These are phyloP conservation scores for Scaptomyza reducta DNA, from an alignment of 2,888 invertebrate species.

Conservation along the genomic window DNA sequence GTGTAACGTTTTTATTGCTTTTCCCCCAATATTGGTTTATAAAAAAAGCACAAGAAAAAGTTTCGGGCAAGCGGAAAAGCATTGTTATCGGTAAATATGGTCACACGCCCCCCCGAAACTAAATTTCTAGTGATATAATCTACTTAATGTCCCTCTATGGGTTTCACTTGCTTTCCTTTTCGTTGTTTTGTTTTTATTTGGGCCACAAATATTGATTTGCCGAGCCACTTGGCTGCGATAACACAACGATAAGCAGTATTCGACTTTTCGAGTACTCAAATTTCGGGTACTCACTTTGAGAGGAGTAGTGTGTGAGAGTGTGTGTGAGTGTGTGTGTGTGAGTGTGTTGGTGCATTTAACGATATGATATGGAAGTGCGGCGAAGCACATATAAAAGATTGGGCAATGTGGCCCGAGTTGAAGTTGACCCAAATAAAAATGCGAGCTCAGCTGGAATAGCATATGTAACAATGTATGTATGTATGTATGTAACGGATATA, in stretches of 20 bases:
- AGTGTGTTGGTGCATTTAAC: conserved; percentile 65
- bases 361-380: conserved; percentile 68
- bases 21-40: conserved; percentile 7
- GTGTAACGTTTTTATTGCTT: conserved; percentile 2
- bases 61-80: background rate
- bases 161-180: conserved; percentile 20
- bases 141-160: conserved; percentile 35
- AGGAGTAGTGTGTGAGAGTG: background rate
- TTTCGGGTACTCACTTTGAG: conserved; percentile 31
- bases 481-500: conserved; percentile 4
- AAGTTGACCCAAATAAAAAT: conserved; percentile 56
- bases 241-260: conserved; percentile 47
- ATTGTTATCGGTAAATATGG: conserved; percentile 54
- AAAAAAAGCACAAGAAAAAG: conserved; percentile 27
- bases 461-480: background rate
- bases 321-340: conserved; percentile 4
- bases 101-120: conserved; percentile 26
- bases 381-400: conserved; percentile 31
- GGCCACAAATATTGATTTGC: conserved; percentile 73
- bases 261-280: conserved; percentile 5
- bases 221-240: conserved; percentile 37
- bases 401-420: conserved; percentile 45
- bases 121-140: conserved; percentile 37
- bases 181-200: conserved; percentile 45
- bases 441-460: conserved; percentile 34